Conservation (phyloP, 2,888 invertebrate species). For the Hirtodrosophila alboralis region DNA sequence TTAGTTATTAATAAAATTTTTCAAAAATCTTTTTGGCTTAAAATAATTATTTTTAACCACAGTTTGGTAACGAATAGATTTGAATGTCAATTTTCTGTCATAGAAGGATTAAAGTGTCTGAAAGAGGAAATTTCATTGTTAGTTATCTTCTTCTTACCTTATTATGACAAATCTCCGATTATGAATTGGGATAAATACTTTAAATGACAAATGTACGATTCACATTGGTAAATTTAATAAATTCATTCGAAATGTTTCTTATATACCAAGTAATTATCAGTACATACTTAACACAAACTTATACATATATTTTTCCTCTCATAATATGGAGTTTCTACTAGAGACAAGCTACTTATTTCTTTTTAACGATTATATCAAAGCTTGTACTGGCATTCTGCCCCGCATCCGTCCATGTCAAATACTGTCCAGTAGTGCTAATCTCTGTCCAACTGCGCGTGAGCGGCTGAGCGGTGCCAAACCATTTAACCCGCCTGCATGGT, state of each 20-base stretch:
- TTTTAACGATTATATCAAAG: constrained; percentile 78
- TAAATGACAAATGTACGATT: constrained; percentile 3
- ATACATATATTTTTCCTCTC: not conserved
- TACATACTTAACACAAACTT: not conserved
- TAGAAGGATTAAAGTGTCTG: too few relatives aligned
- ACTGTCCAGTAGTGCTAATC: constrained; percentile 70
- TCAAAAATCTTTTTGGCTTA: too few relatives aligned
- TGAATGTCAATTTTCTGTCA: too few relatives aligned
- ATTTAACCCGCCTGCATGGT: constrained; percentile 69
- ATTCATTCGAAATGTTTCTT: constrained; percentile 4
- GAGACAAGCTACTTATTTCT: constrained; percentile 63
- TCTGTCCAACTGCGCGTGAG: constrained; percentile 77
- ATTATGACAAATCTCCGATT: too few relatives aligned
- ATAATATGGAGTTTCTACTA: too few relatives aligned
- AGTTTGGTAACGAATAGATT: too few relatives aligned
- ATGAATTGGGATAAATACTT: constrained; percentile 27
- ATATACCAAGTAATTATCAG: constrained; percentile 11
- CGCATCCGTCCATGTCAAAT: constrained; percentile 52
- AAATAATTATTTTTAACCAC: too few relatives aligned
- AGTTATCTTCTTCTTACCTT: too few relatives aligned
- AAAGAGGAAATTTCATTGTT: too few relatives aligned
- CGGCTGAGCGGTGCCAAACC: constrained; percentile 80
- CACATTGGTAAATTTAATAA: not conserved
- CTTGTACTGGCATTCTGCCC: constrained; percentile 29
- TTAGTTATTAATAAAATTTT: too few relatives aligned